Base-by-base conservation (phyloP, 2,888 invertebrate genomes). In the Eulithis testata region DNA sequence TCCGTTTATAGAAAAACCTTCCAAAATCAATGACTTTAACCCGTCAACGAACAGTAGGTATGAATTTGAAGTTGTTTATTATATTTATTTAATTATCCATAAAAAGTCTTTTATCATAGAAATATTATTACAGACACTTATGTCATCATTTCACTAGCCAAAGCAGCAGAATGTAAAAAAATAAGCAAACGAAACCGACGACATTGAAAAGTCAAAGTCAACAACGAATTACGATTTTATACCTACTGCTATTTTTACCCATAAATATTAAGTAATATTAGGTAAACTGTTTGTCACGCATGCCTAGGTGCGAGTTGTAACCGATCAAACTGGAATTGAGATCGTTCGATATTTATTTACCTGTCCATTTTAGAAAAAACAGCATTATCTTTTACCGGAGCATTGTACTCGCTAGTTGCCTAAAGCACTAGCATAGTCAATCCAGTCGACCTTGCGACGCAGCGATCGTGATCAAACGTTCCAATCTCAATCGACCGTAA, bases 391-490 rank as follows among this genome's bases (percentile, higher is more conserved):
- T 21, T 8, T 5, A 47, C 12, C 12, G 21, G 49, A 49, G 21
- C 21, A 49, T 49, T 49, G 49, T 49, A 49, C 49, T 49, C 49
- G 21, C 21, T 49, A 49, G 21, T 49, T n/a, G 49, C 14, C 21
- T 21, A 49, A 49, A 49, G 21, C 49, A 49, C 49, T 49, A 49
- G 21, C 47, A 4, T 21, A 21, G 9, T 49, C 21, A 49, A 69
- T 65, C 73, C 63, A 56, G 66, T 59, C 74, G 85, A 80, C 87
- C 89, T 87, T 87, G 87, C 75, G 62, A 67, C 65, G 68, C 68
- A 76, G 73, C 61, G 76, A 72, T 78, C 80, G 79, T 78, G 79
- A 75, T 68, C 76, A 72, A 68, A 68, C 73, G 73, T 73, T 76
- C 71, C 72, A 78, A 75, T 66, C 50, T 69, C 56, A 80, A 73